Evolutionary conservation across 1,140 invertebrate genomes (phyloP).

Genomic region (Cydia pomonella): DNA sequence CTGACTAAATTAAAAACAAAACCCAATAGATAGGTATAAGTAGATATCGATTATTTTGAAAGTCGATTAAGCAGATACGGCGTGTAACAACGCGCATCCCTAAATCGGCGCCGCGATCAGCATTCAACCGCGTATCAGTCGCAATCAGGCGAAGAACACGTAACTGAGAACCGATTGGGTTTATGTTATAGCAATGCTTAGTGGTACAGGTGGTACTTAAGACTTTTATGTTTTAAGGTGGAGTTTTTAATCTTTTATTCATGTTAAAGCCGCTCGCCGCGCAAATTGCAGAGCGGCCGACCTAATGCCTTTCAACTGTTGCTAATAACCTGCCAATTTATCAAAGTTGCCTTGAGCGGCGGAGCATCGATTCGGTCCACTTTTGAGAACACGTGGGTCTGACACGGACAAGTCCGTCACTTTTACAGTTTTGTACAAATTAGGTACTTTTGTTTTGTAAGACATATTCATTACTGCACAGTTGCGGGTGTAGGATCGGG

Average conservation of each 20-base stretch:
- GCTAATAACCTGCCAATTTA: slow-evolving; percentile 80
- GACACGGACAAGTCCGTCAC: slow-evolving; percentile 16
- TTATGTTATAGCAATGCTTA: neutral
- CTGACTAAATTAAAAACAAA: neutral
- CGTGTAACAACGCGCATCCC: slow-evolving; percentile 54
- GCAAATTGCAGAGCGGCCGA: slow-evolving; percentile 75
- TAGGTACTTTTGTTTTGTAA: slow-evolving; percentile 29
- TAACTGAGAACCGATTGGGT: neutral
- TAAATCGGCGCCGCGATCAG: slow-evolving; percentile 57
- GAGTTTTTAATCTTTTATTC: slow-evolving; percentile 77
- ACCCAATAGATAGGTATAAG: slow-evolving; percentile 22
- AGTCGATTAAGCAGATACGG: slow-evolving; percentile 55
- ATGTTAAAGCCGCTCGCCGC: slow-evolving; percentile 60
- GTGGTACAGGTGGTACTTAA: neutral
- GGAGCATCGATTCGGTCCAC: slow-evolving; percentile 44
- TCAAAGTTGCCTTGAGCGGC: slow-evolving; percentile 66
- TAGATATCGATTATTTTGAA: slow-evolving; percentile 39
- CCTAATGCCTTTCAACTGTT: slow-evolving; percentile 79
- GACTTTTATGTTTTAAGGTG: slow-evolving; percentile 33
- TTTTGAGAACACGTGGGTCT: slow-evolving; percentile 40
- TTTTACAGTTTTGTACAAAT: slow-evolving; percentile 29
- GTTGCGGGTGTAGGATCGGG: neutral
- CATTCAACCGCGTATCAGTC: slow-evolving; percentile 55
- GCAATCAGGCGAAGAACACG: slow-evolving; percentile 58
- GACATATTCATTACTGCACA: neutral